These are phyloP conservation scores for Emys orbicularis DNA, from an alignment of 2,797 vertebrate species.

Conservation along the genomic window DNA sequence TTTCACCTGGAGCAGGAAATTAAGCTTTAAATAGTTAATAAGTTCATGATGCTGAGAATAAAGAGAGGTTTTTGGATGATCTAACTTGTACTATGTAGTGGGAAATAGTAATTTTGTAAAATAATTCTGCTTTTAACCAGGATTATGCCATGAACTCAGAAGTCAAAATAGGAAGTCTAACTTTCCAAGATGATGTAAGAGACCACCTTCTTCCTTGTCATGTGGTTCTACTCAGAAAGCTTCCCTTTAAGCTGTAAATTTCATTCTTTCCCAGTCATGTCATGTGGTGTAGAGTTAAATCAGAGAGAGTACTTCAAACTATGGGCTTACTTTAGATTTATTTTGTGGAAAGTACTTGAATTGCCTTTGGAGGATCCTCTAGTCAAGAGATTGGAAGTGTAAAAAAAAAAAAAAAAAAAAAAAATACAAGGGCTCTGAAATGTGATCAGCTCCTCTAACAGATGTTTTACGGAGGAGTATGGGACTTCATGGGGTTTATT, in stretches of 20 bases:
- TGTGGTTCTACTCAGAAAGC: not conserved
- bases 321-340: rapidly evolving
- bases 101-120: not conserved
- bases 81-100: not conserved
- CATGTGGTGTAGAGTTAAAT: not conserved
- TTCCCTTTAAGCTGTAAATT: not conserved
- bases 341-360: not conserved
- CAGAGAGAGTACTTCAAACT: not conserved
- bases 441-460: not conserved
- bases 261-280: not conserved
- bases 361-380: not conserved
- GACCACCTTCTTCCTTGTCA: not conserved
- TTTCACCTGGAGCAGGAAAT: not conserved
- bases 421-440: rapidly evolving
- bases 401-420: not conserved
- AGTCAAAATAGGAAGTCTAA: not conserved
- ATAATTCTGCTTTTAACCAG: not conserved
- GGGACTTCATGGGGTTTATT: rapidly evolving
- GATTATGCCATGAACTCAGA: not conserved
- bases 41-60: not conserved
- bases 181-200: not conserved
- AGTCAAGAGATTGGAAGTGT: not conserved
- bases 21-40: not conserved
- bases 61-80: not conserved
- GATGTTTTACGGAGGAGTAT: rapidly evolving